Conservation (phyloP, 2,113 vertebrate genomes). For the Lasiurus borealis region DNA sequence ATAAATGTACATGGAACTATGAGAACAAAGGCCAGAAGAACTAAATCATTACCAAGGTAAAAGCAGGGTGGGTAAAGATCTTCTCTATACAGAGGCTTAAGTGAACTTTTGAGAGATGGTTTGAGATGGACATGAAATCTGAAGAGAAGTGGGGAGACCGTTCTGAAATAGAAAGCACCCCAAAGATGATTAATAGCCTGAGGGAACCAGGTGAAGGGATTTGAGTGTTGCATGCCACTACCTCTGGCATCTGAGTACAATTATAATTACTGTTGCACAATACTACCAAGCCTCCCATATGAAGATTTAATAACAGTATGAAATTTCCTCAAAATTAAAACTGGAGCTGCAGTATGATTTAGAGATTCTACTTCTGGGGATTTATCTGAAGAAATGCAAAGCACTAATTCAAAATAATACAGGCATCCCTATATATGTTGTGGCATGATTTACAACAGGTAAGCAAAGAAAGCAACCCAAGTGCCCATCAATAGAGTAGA, state of each 20-base stretch:
- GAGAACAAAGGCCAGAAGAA: neutral
- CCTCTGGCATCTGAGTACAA: rapidly evolving
- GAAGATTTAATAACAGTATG: neutral
- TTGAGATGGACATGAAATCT: neutral
- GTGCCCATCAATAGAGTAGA: neutral
- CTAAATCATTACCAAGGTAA: neutral
- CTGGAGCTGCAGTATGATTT: neutral
- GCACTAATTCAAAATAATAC: neutral
- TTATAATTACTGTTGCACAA: neutral
- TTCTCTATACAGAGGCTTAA: neutral
- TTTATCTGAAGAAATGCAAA: neutral
- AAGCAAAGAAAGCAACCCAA: neutral
- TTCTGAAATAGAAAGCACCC: neutral
- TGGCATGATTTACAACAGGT: neutral
- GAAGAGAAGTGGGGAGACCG: neutral
- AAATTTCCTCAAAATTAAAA: neutral
- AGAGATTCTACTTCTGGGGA: neutral
- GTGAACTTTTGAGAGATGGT: neutral
- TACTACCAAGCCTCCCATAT: neutral
- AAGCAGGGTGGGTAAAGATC: neutral
- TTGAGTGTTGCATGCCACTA: neutral
- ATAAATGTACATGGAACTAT: neutral
- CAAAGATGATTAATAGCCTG: neutral
- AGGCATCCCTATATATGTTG: neutral
- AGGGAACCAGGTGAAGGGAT: neutral